Evolutionary conservation across 2,888 invertebrate genomes (phyloP).

Genomic region (Bellardia bayeri): DNA sequence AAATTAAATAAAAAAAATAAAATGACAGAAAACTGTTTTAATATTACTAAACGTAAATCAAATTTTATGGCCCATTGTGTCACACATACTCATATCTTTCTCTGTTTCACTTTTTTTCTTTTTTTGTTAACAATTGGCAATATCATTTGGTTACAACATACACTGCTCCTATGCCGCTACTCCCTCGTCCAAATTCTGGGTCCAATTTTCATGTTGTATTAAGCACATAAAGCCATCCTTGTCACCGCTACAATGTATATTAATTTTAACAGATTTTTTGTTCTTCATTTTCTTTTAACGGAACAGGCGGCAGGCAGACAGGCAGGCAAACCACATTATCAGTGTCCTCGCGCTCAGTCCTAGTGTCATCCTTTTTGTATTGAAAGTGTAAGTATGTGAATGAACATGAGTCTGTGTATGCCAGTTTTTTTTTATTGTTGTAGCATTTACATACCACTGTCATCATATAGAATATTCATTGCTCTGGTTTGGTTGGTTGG

Average conservation of each 20-base stretch:
- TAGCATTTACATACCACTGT: constrained; percentile 40
- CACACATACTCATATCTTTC: constrained; percentile 51
- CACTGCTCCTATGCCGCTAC: constrained; percentile 24
- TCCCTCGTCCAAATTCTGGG: neutral
- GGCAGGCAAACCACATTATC: constrained; percentile 6
- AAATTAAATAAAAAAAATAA: constrained; percentile 41
- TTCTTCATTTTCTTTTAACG: neutral
- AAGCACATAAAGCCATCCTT: constrained; percentile 42
- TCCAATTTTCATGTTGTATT: constrained; percentile 23
- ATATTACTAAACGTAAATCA: constrained; percentile 83
- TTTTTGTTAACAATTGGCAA: constrained; percentile 62
- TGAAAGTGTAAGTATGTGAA: neutral
- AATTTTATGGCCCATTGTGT: constrained; percentile 79
- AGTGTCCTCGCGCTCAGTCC: neutral
- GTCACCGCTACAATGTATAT: constrained; percentile 50
- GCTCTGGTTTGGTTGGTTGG: constrained; percentile 6
- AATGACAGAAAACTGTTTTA: constrained; percentile 75
- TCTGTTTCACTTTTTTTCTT: neutral
- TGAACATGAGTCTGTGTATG: neutral
- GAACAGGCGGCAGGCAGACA: neutral
- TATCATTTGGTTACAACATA: constrained; percentile 52
- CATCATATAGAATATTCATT: constrained; percentile 69
- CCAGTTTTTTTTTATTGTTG: neutral
- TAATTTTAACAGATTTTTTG: constrained; percentile 55
- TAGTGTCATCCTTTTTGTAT: constrained; percentile 1